Evolutionary conservation across 2,888 invertebrate genomes (phyloP).

Genomic region (Drosophila bunnanda): DNA sequence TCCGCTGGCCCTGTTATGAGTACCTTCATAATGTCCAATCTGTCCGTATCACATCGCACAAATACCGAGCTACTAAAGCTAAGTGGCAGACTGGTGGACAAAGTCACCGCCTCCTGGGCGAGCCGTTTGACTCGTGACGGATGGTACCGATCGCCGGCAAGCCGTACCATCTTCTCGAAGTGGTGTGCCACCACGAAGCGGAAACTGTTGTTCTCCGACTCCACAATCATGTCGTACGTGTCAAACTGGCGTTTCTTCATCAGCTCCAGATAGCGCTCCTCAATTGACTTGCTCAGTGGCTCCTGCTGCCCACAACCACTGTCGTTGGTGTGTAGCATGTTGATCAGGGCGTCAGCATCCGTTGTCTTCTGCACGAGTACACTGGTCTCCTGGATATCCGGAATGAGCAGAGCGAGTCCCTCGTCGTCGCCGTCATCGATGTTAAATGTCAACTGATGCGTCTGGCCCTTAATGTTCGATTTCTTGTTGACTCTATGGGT

Average conservation of each 20-base stretch:
- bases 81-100: conserved; percentile 95
- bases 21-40: conserved; percentile 98
- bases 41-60: conserved; percentile 96
- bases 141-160: conserved; percentile 94
- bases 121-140: conserved; percentile 95
- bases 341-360: conserved; percentile 79
- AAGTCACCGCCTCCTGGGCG: conserved; percentile 97
- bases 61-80: conserved; percentile 97
- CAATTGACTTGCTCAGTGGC: conserved; percentile 86
- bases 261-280: conserved; percentile 92
- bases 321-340: conserved; percentile 68
- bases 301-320: conserved; percentile 83
- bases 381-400: conserved; percentile 91
- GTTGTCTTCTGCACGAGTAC: conserved; percentile 83
- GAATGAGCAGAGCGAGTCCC: conserved; percentile 94
- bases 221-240: conserved; percentile 96
- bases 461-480: conserved; percentile 85
- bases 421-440: conserved; percentile 93
- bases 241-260: conserved; percentile 97
- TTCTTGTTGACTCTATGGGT: conserved; percentile 87
- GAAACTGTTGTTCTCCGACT: conserved; percentile 90
- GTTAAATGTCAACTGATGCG: conserved; percentile 83
- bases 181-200: conserved; percentile 95
- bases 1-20: conserved; percentile 96
- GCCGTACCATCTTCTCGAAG: conserved; percentile 94